Percentiles rank a stretch among this genome's conserved stretches.
Evolutionary conservation across 2,888 invertebrate species (phyloP).

Genomic region (Halocaridina rubra): DNA sequence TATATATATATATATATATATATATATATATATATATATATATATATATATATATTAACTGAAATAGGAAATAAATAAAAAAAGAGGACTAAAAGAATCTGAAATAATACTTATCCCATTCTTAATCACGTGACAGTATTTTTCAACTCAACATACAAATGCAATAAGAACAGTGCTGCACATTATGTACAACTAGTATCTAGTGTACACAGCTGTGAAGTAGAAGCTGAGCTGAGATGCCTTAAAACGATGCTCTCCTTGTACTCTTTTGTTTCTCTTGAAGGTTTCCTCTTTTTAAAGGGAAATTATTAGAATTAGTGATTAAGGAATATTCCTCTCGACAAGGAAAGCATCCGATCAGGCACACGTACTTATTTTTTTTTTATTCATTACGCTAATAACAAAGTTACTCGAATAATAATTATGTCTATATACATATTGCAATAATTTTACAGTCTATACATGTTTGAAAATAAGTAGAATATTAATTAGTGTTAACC

Average conservation of each 20-base stretch:
- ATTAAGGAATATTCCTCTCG: too few species aligned
- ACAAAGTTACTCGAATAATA: not conserved
- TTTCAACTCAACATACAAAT: not conserved
- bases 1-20: too few species aligned
- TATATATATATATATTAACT: too few species aligned
- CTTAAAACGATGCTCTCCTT: not conserved
- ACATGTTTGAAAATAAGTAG: not conserved
- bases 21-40: too few species aligned
- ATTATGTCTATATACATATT: constrained; percentile 24
- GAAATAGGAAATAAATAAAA: not conserved
- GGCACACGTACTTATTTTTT: too few species aligned
- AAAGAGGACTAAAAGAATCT: not conserved
- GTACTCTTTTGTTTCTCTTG: too few species aligned
- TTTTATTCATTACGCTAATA: not conserved
- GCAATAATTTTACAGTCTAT: constrained; percentile 11
- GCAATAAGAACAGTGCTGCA: not conserved
- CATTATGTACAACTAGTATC: not conserved
- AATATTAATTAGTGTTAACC: constrained; percentile 3
- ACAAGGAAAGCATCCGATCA: not conserved
- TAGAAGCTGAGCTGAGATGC: not conserved
- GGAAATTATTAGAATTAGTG: too few species aligned
- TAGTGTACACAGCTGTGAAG: constrained; percentile 16
- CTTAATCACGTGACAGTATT: not conserved
- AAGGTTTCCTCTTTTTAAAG: too few species aligned
- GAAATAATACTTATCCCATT: not conserved